Base-by-base conservation (phyloP, 1,140 invertebrate genomes). In the Drosophila orosa region DNA sequence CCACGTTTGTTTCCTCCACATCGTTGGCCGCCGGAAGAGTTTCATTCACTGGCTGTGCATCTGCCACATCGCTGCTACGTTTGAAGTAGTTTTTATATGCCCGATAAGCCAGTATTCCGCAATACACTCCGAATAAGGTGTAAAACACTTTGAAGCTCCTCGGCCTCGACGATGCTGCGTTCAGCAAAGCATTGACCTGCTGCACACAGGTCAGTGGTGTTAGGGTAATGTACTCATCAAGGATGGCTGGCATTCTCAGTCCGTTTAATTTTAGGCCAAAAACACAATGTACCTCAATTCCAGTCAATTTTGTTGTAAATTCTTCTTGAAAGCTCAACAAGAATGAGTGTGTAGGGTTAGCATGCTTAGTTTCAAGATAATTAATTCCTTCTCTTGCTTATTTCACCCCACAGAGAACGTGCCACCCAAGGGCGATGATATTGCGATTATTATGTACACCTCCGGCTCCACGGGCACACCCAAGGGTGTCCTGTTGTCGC, bases 381-480 rank as follows among this genome's bases (percentile, higher is more conserved):
- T 42, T 15, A 37, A 55, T 9, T 40, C 0, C 7, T 44, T 39
- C 5, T 9, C 4, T 55, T 61, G 40, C 19, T 5, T 47, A 27
- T 24, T 31, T 5, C 25, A 58, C 62, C 22, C 78, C 78, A 24
- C 90, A 95, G 94, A 93, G 39, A 90, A 92, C 10, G 91, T 93
- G 13, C 92, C 94, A 13, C 96, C 97, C 13, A 93, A 93, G 19
- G 90, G 94, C 3, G 93, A 95, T 8, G 98, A 99, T 83, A 95
- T 95, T 15, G 98, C 98, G 19, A 98, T 99, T 78, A 97, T 99
- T 42, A 99, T 99, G 98, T 99, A 99, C 93, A 99, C 98, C 1
- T 98, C 96, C 76, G 98, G 98, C 2, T 98, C 97, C 0, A 99
- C 98, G 0, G 98, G 98, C 31, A 95, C 96, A 59, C 97, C 97